Evolutionary conservation across 2,113 vertebrate genomes (phyloP).

Genomic region (Trogon surrucura): DNA sequence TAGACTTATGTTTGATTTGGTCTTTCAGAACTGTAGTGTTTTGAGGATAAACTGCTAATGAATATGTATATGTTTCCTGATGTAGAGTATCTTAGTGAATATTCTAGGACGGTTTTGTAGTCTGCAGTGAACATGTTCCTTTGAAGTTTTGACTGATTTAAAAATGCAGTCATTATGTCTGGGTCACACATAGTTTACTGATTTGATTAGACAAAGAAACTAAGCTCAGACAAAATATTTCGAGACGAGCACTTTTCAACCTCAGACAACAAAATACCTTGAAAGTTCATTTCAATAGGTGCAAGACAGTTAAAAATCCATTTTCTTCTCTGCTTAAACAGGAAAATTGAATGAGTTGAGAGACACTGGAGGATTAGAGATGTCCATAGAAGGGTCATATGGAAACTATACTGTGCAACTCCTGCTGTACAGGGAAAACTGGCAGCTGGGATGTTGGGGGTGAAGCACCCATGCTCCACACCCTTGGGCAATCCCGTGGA

Average conservation of each 20-base stretch:
- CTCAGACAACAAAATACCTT: not conserved
- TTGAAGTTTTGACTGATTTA: conserved; percentile 46
- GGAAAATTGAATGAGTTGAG: not conserved
- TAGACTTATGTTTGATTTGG: not conserved
- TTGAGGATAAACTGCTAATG: conserved; percentile 33
- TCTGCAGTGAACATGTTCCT: not conserved
- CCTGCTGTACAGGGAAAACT: not conserved
- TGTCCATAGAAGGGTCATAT: not conserved
- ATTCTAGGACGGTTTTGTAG: not conserved
- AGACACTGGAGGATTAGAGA: not conserved
- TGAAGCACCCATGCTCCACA: not conserved
- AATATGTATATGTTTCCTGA: conserved; percentile 1
- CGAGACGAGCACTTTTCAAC: not conserved
- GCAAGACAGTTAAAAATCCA: not conserved
- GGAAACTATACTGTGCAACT: not conserved
- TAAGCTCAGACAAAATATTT: conserved; percentile 31
- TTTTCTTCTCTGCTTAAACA: not conserved
- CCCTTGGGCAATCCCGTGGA: not conserved
- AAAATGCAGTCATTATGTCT: conserved; percentile 17
- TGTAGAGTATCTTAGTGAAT: not conserved
- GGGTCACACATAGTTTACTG: not conserved
- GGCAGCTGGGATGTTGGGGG: not conserved
- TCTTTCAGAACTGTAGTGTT: not conserved
- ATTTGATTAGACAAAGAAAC: conserved; percentile 44
- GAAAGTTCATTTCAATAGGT: not conserved